Percentiles rank a stretch among this genome's conserved stretches.
Conservation (phyloP, 53 echinoderm and acorn worm species). For the Holothuria leucospilota region DNA sequence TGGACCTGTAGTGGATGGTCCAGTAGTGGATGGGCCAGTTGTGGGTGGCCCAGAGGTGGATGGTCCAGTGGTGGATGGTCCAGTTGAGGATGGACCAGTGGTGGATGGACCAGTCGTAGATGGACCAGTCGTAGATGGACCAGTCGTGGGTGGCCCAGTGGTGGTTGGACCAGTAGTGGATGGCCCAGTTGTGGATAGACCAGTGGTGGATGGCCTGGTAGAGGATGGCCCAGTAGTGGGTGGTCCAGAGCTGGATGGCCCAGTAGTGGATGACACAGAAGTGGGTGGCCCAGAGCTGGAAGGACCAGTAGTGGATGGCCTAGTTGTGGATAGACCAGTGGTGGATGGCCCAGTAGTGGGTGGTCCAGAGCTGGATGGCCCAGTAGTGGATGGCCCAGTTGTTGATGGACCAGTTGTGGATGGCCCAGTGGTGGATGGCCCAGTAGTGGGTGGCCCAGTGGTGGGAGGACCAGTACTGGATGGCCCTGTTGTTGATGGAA, state of each 20-base stretch:
- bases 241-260: too few species aligned
- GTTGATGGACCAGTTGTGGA: too few species aligned
- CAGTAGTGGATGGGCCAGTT: neutral
- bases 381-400: neutral
- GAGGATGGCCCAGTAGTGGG: neutral
- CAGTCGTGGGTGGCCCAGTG: neutral
- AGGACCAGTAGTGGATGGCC: neutral
- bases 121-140: slow-evolving; percentile 27
- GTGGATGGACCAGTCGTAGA: neutral
- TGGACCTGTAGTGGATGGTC: neutral
- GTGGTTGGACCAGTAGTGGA: neutral
- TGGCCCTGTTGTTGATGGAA: too few species aligned
- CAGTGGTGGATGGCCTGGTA: neutral
- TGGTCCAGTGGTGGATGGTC: neutral
- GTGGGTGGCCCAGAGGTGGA: neutral
- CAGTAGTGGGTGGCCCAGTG: too few species aligned
- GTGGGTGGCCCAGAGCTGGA: neutral
- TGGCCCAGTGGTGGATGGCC: too few species aligned
- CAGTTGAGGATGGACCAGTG: slow-evolving; percentile 1
- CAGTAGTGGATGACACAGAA: neutral
- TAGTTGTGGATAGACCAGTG: neutral
- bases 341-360: neutral
- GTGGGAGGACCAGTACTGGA: neutral
- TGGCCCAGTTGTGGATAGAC: slow-evolving; percentile 5
- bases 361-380: neutral